A percentile compares a stretch with the other conserved stretches of the same genome.
Evolutionary conservation across 92 coral and sea anemone species (phyloP).

Genomic region (Chrysogorgia sp.): DNA sequence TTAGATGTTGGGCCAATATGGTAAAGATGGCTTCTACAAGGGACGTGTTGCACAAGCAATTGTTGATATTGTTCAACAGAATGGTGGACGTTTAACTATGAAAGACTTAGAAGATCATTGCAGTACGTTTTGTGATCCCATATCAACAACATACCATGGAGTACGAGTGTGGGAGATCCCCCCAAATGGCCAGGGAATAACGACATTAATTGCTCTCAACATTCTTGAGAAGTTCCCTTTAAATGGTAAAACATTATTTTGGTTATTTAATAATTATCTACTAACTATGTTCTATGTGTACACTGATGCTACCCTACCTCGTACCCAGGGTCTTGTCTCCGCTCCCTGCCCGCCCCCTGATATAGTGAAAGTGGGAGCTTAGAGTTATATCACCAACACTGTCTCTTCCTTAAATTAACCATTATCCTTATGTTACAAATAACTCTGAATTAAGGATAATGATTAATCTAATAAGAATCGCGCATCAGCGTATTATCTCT

Average conservation of each 20-base stretch:
- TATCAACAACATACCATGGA: constrained; percentile 77
- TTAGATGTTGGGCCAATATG: constrained; percentile 74
- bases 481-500: too few species aligned
- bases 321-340: too few species aligned
- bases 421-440: too few species aligned
- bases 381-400: too few species aligned
- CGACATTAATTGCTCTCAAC: constrained; percentile 83
- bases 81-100: constrained; percentile 80
- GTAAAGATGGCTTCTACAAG: constrained; percentile 95
- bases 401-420: too few species aligned
- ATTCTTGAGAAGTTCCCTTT: constrained; percentile 85
- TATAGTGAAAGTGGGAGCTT: too few species aligned
- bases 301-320: too few species aligned
- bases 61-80: constrained; percentile 78
- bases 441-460: too few species aligned
- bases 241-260: neutral
- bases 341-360: too few species aligned
- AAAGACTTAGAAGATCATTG: constrained; percentile 76
- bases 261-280: neutral
- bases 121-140: constrained; percentile 85
- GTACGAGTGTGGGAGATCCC: constrained; percentile 96
- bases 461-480: too few species aligned
- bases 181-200: constrained; percentile 95
- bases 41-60: constrained; percentile 83
- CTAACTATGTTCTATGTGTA: neutral